Percentiles rank a stretch among this genome's conserved stretches.
phyloP scores from a whole-genome alignment of 1,140 invertebrate genomes.

The Pseudomyrmex dendroicus region DNA sequence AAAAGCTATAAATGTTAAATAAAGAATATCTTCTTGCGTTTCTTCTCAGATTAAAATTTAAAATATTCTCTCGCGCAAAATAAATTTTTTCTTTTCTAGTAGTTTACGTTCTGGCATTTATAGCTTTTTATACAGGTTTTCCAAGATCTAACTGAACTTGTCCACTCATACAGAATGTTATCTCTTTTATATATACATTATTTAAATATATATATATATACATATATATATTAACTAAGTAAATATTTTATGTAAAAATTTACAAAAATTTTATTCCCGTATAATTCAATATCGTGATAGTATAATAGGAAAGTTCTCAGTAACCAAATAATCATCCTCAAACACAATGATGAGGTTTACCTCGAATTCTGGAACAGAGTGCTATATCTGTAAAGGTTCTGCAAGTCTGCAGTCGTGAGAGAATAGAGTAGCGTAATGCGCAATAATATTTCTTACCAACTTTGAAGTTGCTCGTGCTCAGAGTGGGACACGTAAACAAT shows the following conservation, averaged over 20 bases:
- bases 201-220: no score
- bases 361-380: conserved; percentile 94
- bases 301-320: conserved; percentile 97
- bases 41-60: background rate
- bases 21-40: background rate
- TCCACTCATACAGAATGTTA: no score
- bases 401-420: conserved; percentile 4
- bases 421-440: conserved; percentile 11
- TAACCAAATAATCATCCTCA: conserved; percentile 96
- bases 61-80: no score
- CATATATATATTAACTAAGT: no score
- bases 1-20: conserved; percentile 3
- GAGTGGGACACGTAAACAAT: conserved; percentile 97
- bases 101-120: no score
- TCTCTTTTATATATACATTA: no score
- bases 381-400: background rate
- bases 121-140: no score
- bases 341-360: conserved; percentile 97
- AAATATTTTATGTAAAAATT: conserved; percentile 33
- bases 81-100: no score
- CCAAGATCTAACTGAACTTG: no score
- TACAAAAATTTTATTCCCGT: background rate
- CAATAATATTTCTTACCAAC: conserved; percentile 89
- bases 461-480: conserved; percentile 97
- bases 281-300: conserved; percentile 86